phyloP scores from a whole-genome alignment of 2,113 vertebrate species.

The Embiotoca jacksoni region DNA sequence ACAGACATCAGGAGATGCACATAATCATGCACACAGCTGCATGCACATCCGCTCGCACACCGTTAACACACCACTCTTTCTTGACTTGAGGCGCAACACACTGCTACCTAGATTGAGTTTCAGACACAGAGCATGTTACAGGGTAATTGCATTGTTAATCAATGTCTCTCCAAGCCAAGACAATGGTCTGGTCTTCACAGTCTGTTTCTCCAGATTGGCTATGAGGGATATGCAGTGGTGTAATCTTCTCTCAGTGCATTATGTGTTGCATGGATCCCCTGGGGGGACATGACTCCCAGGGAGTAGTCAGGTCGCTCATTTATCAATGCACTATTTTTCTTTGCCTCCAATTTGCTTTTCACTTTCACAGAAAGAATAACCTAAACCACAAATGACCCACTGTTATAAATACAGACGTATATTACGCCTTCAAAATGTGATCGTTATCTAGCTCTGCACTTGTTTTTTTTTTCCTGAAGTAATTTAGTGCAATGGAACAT shows the following conservation, averaged over 20 bases:
- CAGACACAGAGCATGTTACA: conserved; percentile 82
- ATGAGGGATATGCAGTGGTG: conserved; percentile 76
- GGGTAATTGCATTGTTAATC: conserved; percentile 87
- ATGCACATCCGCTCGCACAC: conserved; percentile 32
- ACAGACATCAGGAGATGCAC: conserved; percentile 63
- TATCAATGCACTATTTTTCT: conserved; percentile 61
- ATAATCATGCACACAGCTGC: conserved; percentile 31
- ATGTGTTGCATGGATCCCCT: conserved; percentile 62
- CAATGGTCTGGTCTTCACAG: conserved; percentile 72
- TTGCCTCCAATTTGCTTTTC: conserved; percentile 48
- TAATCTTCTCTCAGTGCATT: conserved; percentile 78
- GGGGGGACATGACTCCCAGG: conserved; percentile 55
- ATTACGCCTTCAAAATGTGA: conserved; percentile 8
- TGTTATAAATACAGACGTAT: not conserved
- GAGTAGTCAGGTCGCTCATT: conserved; percentile 67
- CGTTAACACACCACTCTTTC: conserved; percentile 45
- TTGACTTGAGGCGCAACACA: conserved; percentile 70
- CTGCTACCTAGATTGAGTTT: conserved; percentile 80
- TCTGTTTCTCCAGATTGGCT: conserved; percentile 72
- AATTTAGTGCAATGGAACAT: conserved; percentile 16
- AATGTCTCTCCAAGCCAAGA: conserved; percentile 82
- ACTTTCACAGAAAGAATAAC: conserved; percentile 34
- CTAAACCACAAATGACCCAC: conserved; percentile 16
- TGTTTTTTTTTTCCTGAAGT: not conserved
- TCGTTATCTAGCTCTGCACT: conserved; percentile 12